Evolutionary conservation across 1,140 invertebrate genomes (phyloP).

Genomic region (Hermatobates lingyangjiaoensis): DNA sequence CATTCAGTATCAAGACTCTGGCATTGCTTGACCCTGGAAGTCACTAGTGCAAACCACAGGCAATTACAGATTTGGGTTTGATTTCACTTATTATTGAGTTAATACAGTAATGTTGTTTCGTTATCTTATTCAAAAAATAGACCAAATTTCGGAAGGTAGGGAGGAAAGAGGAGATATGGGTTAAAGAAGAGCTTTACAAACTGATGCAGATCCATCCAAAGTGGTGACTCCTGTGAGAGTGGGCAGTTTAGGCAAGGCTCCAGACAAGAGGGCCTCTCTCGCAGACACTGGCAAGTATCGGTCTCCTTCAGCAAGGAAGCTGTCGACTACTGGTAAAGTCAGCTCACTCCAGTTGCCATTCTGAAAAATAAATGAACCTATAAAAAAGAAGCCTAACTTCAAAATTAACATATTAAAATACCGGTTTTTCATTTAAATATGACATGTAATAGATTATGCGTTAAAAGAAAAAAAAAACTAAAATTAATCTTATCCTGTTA

Average conservation of each 20-base stretch:
- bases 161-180: neutral
- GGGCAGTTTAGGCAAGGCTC: constrained; percentile 27
- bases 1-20: no score
- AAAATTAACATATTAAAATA: neutral
- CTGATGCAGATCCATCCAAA: constrained; percentile 34
- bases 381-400: neutral
- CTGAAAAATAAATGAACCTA: constrained; percentile 23
- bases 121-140: no score
- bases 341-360: constrained; percentile 31
- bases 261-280: constrained; percentile 25
- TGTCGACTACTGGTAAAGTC: constrained; percentile 35
- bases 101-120: no score
- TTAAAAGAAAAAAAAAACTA: no score
- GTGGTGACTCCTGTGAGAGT: constrained; percentile 37
- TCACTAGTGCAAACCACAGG: no score
- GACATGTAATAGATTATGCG: no score
- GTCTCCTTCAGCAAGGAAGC: constrained; percentile 30
- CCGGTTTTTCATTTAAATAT: no score
- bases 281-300: constrained; percentile 33
- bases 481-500: no score
- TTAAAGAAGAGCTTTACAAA: constrained; percentile 21
- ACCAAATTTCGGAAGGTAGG: no score
- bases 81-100: no score
- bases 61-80: no score
- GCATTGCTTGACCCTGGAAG: no score